These are phyloP conservation scores for Ennomos quercinarius DNA, from an alignment of 2,888 invertebrate species.

Conservation along the genomic window DNA sequence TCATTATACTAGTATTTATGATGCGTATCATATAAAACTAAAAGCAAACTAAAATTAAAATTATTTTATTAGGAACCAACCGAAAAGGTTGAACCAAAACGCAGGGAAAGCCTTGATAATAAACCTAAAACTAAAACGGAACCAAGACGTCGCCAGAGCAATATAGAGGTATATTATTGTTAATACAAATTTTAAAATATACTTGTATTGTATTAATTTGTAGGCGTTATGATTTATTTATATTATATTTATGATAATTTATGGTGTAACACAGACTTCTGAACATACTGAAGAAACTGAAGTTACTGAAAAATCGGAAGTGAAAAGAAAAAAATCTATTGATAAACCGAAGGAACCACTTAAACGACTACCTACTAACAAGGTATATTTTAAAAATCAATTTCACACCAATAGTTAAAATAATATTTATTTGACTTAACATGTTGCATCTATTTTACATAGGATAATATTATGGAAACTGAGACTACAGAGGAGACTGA, in stretches of 20 bases:
- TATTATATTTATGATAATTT: conserved; percentile 1
- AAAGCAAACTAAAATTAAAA: background rate
- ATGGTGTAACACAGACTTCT: conserved; percentile 48
- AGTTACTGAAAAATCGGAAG: conserved; percentile 47
- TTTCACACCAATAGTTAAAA: no score
- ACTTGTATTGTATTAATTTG: background rate
- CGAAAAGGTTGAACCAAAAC: conserved; percentile 59
- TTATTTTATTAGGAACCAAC: conserved; percentile 56
- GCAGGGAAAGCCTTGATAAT: conserved; percentile 58
- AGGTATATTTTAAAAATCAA: conserved; percentile 43
- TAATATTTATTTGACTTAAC: no score
- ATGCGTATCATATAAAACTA: conserved; percentile 10
- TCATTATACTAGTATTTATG: conserved; percentile 21
- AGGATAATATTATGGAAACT: conserved; percentile 46
- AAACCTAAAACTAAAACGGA: conserved; percentile 33
- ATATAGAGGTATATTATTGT: conserved; percentile 58
- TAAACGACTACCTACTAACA: conserved; percentile 50
- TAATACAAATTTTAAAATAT: background rate
- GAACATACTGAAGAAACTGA: conserved; percentile 46
- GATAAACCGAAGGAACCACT: conserved; percentile 53
- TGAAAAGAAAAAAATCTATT: conserved; percentile 49
- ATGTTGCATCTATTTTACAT: conserved; percentile 14
- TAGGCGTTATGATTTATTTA: background rate
- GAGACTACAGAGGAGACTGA: conserved; percentile 46
- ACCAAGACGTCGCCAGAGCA: conserved; percentile 53